These are phyloP conservation scores for Phyllotis vaccarum DNA, from an alignment of 2,797 vertebrate species.

Conservation along the genomic window DNA sequence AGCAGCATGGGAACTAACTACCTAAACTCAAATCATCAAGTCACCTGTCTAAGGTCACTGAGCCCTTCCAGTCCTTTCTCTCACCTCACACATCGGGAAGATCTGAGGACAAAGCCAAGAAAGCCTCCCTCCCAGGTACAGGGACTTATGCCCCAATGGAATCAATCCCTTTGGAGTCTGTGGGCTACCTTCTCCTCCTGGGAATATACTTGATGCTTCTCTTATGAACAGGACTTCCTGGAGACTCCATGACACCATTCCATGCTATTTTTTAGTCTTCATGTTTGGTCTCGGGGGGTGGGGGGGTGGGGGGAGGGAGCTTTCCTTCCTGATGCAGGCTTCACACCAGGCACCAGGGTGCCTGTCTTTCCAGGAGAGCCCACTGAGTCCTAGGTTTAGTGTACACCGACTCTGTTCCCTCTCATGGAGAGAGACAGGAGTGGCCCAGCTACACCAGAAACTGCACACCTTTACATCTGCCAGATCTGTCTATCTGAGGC, in stretches of 20 bases:
- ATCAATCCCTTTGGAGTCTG: neutral
- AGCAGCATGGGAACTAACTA: neutral
- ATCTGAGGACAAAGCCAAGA: rapidly evolving
- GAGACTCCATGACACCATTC: neutral
- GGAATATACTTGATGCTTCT: neutral
- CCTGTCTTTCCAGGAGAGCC: neutral
- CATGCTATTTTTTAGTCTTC: neutral
- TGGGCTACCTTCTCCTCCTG: neutral
- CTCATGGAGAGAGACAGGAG: neutral
- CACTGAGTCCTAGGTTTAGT: neutral
- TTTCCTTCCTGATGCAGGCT: neutral
- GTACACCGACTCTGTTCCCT: rapidly evolving
- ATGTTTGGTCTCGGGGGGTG: neutral
- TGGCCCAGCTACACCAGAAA: rapidly evolving
- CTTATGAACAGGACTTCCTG: neutral
- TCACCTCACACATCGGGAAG: neutral
- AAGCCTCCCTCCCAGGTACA: rapidly evolving
- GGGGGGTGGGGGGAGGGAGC: too few relatives aligned
- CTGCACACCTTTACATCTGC: rapidly evolving
- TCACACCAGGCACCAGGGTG: neutral
- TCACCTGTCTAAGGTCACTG: neutral
- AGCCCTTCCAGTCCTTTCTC: neutral
- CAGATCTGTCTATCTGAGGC: neutral
- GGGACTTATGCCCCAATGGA: rapidly evolving
- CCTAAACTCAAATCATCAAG: neutral